Conservation (phyloP, 2,113 vertebrate species). For the Pyxicephalus adspersus region DNA sequence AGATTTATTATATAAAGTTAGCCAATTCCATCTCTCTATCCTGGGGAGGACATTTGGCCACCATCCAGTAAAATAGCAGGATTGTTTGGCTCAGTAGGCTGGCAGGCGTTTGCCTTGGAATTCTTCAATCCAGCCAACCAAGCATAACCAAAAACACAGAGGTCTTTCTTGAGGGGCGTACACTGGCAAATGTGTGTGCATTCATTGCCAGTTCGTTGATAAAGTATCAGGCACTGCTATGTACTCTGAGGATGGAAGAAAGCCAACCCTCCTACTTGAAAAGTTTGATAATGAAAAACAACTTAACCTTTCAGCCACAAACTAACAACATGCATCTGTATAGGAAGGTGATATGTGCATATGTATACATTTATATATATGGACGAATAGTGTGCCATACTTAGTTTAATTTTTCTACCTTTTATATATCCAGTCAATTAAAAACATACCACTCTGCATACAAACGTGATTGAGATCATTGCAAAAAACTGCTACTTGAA, state of each 20-base stretch:
- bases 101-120: slow-evolving; percentile 46
- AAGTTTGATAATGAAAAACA: slow-evolving; percentile 49
- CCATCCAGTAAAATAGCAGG: slow-evolving; percentile 35
- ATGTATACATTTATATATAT: no score
- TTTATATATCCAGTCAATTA: no score
- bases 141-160: slow-evolving; percentile 48
- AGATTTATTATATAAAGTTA: slow-evolving; percentile 18
- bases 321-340: not conserved
- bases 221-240: slow-evolving; percentile 44
- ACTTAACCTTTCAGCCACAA: slow-evolving; percentile 26
- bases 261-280: slow-evolving; percentile 33
- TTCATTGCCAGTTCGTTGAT: slow-evolving; percentile 52
- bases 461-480: no score
- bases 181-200: slow-evolving; percentile 33
- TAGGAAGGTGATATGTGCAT: not conserved
- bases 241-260: slow-evolving; percentile 16
- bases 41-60: slow-evolving; percentile 44
- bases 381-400: no score
- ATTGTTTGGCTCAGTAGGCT: slow-evolving; percentile 45
- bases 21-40: slow-evolving; percentile 15
- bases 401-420: no score
- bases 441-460: no score
- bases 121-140: slow-evolving; percentile 35
- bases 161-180: slow-evolving; percentile 47
- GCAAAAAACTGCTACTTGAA: no score